Evolutionary conservation across 30 jellyfish, hydroid and myxozoan genomes (phyloP).

Genomic region (Euphysa ruthae): DNA sequence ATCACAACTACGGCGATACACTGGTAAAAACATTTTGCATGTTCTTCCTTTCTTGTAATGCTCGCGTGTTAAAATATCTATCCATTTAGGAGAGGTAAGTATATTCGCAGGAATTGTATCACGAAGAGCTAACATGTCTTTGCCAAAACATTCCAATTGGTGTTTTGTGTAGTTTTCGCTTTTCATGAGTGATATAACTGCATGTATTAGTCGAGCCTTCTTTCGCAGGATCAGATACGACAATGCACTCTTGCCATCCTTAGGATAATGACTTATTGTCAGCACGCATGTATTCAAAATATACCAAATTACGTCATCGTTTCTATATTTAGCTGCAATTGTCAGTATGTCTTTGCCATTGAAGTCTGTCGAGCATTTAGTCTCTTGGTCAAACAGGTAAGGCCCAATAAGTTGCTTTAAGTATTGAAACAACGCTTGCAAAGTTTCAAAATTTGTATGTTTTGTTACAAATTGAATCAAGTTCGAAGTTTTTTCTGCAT

Average conservation of each 20-base stretch:
- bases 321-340: not conserved
- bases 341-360: not conserved
- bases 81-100: not conserved
- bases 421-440: not conserved
- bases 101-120: not conserved
- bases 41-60: not conserved
- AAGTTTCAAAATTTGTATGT: not conserved
- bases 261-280: not conserved
- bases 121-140: not conserved
- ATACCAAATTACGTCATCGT: slow-evolving; percentile 7
- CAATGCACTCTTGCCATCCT: not conserved
- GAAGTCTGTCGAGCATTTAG: not conserved
- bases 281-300: not conserved
- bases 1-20: not conserved
- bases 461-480: not conserved
- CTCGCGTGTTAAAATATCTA: not conserved
- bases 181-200: not conserved
- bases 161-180: not conserved
- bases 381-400: not conserved
- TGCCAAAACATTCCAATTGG: not conserved
- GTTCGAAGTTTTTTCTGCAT: not conserved
- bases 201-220: not conserved
- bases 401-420: not conserved
- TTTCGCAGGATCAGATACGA: not conserved
- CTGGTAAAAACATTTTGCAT: not conserved